Percentiles rank a stretch among this genome's conserved stretches.
Evolutionary conservation across 64 coral and sea anemone species (phyloP).

Genomic region (Platygyra sinensis): DNA sequence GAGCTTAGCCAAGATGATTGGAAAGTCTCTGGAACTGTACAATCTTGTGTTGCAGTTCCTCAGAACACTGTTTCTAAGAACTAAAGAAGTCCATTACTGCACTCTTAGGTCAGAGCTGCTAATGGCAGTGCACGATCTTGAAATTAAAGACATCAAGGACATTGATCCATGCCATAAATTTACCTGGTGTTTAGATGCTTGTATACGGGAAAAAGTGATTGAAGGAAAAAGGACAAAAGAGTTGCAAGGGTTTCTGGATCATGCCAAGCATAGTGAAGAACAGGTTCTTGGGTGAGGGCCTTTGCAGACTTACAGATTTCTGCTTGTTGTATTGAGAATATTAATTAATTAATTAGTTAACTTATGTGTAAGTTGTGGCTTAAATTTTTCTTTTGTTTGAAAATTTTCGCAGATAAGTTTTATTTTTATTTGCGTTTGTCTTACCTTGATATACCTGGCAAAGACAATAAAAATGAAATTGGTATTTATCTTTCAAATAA

Average conservation of each 20-base stretch:
- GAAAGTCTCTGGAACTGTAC: slow-evolving; percentile 90
- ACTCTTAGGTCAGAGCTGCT: slow-evolving; percentile 94
- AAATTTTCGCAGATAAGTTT: too few relatives aligned
- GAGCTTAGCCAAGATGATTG: slow-evolving; percentile 93
- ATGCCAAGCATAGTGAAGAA: slow-evolving; percentile 87
- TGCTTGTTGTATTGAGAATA: too few relatives aligned
- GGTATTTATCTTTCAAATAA: too few relatives aligned
- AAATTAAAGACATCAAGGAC: slow-evolving; percentile 99
- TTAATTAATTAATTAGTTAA: too few relatives aligned
- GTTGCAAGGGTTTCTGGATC: slow-evolving; percentile 85
- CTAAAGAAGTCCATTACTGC: slow-evolving; percentile 96
- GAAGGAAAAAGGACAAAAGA: slow-evolving; percentile 94
- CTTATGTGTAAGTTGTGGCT: too few relatives aligned
- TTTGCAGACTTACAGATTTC: too few relatives aligned
- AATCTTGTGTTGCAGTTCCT: slow-evolving; percentile 97
- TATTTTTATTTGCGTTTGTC: too few relatives aligned
- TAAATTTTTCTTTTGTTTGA: background rate
- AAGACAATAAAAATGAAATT: too few relatives aligned
- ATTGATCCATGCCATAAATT: slow-evolving; percentile 99
- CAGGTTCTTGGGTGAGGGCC: slow-evolving; percentile 94
- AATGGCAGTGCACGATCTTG: slow-evolving; percentile 98
- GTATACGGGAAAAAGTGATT: slow-evolving; percentile 90
- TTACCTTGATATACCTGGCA: too few relatives aligned
- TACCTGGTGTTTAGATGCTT: slow-evolving; percentile 98
- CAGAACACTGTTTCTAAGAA: slow-evolving; percentile 89